phyloP scores from a whole-genome alignment of 2,113 vertebrate species.

The Tylochromis polylepis region DNA sequence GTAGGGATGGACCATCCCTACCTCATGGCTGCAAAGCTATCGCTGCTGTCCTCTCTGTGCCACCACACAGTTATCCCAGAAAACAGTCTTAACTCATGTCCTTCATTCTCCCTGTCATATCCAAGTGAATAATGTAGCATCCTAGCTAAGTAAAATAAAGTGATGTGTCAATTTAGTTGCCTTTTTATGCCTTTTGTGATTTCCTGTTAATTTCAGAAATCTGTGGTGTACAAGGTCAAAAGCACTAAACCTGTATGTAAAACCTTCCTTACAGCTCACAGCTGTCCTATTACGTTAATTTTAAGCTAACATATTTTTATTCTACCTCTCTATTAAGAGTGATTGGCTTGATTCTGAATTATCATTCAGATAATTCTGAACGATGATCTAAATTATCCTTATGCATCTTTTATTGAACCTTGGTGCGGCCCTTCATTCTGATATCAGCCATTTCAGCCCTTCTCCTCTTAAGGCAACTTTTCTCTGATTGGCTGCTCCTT shows the following conservation, averaged over 20 bases:
- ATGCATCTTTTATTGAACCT: background rate
- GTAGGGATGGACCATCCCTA: no score
- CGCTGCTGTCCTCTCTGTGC: no score
- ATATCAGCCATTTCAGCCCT: background rate
- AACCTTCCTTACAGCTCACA: background rate
- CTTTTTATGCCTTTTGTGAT: background rate
- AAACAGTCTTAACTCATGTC: background rate
- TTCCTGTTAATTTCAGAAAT: background rate
- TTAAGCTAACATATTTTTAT: background rate
- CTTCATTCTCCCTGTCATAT: background rate
- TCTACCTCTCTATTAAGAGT: background rate
- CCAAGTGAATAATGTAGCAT: background rate
- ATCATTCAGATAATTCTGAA: no score
- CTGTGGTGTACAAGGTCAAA: background rate
- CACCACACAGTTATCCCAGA: no score
- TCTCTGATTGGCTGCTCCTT: background rate
- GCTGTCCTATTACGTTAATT: background rate
- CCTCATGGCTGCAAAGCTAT: no score
- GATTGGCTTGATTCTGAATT: background rate
- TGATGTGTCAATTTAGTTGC: background rate
- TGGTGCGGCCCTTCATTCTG: background rate
- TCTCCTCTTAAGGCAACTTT: background rate
- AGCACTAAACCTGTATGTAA: background rate
- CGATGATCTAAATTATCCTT: background rate
- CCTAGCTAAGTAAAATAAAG: background rate